Percentiles rank a stretch among this genome's conserved stretches.
These are phyloP conservation scores for Cyrtonyx montezumae DNA, from an alignment of 2,113 vertebrate species.

Conservation along the genomic window DNA sequence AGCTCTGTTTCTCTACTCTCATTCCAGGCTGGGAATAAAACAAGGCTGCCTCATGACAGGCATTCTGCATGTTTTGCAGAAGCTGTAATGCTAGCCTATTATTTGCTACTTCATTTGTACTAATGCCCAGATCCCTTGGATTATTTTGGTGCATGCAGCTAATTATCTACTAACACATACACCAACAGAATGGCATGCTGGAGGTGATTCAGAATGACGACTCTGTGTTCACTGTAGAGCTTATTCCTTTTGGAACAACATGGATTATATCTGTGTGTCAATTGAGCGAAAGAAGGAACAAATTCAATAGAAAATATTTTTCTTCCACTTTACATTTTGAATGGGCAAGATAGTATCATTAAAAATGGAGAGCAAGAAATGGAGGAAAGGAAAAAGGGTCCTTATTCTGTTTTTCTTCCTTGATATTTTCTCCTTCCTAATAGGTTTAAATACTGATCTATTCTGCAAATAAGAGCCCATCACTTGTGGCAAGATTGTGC, in stretches of 20 bases:
- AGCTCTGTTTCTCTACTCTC: neutral
- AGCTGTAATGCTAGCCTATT: neutral
- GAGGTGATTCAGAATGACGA: neutral
- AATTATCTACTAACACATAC: neutral
- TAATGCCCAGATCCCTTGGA: neutral
- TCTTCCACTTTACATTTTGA: neutral
- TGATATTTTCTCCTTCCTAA: neutral
- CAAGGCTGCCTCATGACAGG: neutral
- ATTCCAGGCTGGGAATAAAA: neutral
- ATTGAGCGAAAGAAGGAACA: neutral
- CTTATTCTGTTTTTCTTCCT: neutral
- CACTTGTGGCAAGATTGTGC: neutral
- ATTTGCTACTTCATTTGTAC: conserved; percentile 38
- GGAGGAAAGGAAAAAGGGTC: neutral
- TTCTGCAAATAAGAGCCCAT: conserved; percentile 9
- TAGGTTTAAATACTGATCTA: conserved; percentile 16
- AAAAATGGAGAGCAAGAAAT: neutral
- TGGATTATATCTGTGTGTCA: neutral
- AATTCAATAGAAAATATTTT: neutral
- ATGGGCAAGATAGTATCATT: neutral
- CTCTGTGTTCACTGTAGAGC: neutral
- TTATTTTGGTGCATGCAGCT: conserved; percentile 6
- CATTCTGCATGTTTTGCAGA: neutral
- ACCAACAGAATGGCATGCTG: neutral
- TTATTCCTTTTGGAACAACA: neutral